Base-by-base conservation (phyloP, 2,888 invertebrate species). In the Hyposoter dolosus region DNA sequence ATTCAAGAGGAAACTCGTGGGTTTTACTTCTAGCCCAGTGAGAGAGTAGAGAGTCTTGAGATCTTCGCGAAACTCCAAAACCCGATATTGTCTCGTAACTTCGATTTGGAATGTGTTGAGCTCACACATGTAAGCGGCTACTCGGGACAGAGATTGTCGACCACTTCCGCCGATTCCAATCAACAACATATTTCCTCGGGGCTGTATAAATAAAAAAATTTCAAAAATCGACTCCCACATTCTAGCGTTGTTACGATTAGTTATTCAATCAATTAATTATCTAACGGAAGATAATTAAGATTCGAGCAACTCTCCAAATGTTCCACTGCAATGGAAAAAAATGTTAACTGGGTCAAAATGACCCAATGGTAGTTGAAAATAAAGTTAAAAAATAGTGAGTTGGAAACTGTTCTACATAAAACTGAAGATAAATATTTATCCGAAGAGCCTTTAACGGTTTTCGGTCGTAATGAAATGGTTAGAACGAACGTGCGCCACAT, bases 161-260 rank as follows among this genome's bases (percentile, higher is more conserved):
- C 98, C 98, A 84, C 97, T 97, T 1, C 98, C 98, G 89, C 97
- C 97, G 83, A 98, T 97, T 47, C 98, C 98, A 53, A 98, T 96
- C 85, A 98, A 96, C 19, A 98, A 95, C 96, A 98, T 96, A 93
- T 98, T 96, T 0, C 98, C 98, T 15, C 97, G 95, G 0, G 97
- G 97, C 94, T 97, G 83, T 82, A n/a, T 72, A 72, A 84, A 78
- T 68, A 56, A 86, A 82, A 68, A 75, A 82, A 76, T 77, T 43
- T 1, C 56, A 12, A 60, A 23, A 45, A 40, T 69, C 23, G 10
- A 23, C 23, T 40, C 3, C 3, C 5, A n/a, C 0, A 66, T 43
- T 19, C 0, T 35, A 40, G 28, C 28, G 28, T 28, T 28, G 28
- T 28, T n/a, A n/a, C n/a, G n/a, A n/a, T n/a, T 3, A 28, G 28